phyloP scores from a whole-genome alignment of 2,888 invertebrate genomes.

The Rhodophaea formosa region DNA sequence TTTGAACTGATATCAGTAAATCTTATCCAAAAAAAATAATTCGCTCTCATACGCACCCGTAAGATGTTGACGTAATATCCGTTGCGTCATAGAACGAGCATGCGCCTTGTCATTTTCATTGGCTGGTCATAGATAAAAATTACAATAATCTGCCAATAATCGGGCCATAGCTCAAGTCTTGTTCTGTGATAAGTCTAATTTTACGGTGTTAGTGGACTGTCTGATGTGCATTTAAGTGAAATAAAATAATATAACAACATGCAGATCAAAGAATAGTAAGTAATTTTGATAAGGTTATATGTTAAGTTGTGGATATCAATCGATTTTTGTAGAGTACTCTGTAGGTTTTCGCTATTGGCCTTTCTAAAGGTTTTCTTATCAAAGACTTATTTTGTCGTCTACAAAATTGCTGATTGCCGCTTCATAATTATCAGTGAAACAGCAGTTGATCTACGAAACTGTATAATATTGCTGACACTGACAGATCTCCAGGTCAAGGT shows the following conservation, averaged over 20 bases:
- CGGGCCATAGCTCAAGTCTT: conserved; percentile 74
- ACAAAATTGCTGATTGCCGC: neutral
- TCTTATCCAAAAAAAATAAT: neutral
- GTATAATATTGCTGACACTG: conserved; percentile 50
- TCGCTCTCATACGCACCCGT: conserved; percentile 28
- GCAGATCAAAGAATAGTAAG: conserved; percentile 88
- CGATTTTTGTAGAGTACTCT: conserved; percentile 63
- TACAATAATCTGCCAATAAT: conserved; percentile 67
- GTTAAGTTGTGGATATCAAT: conserved; percentile 64
- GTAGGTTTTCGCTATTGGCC: conserved; percentile 41
- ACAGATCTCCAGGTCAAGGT: conserved; percentile 64
- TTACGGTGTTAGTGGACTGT: conserved; percentile 76
- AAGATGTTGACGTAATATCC: conserved; percentile 81
- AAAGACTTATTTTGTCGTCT: conserved; percentile 23
- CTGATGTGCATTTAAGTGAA: conserved; percentile 77
- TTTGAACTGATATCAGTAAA: no score
- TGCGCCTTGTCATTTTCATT: conserved; percentile 82
- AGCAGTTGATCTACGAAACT: neutral
- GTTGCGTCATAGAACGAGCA: conserved; percentile 82
- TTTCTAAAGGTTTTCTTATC: conserved; percentile 45
- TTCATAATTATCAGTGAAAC: neutral
- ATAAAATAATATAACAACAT: conserved; percentile 75
- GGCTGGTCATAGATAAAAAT: conserved; percentile 75
- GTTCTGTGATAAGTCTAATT: conserved; percentile 74
- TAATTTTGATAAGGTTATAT: conserved; percentile 68